A percentile compares a stretch with the other conserved stretches of the same genome.
phyloP scores from a whole-genome alignment of 2,113 vertebrate species.

The Malurus melanocephalus region DNA sequence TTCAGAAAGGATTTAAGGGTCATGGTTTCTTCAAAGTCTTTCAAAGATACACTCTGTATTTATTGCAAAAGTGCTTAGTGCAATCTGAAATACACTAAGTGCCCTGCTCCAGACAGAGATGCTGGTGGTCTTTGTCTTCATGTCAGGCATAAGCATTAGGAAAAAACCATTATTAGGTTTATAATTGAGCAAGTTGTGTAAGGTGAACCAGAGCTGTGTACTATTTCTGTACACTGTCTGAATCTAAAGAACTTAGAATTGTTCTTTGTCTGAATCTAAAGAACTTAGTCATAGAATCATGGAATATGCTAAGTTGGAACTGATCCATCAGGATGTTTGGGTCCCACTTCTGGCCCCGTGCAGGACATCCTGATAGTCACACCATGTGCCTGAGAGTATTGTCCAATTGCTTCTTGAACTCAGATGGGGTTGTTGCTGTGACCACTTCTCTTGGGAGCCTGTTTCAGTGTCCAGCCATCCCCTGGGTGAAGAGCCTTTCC shows the following conservation, averaged over 20 bases:
- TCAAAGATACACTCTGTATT: neutral
- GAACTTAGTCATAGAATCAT: neutral
- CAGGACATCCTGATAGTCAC: neutral
- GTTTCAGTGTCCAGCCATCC: neutral
- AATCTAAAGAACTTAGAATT: neutral
- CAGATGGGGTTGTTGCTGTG: neutral
- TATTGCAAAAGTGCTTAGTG: neutral
- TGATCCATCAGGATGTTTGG: neutral
- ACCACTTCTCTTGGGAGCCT: neutral
- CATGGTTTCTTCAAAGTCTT: neutral
- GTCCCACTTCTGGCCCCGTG: neutral
- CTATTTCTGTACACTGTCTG: neutral
- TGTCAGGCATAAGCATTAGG: neutral
- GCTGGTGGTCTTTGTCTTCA: neutral
- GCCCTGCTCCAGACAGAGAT: neutral
- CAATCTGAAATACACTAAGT: neutral
- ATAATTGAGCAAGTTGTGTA: neutral
- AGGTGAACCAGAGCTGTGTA: neutral
- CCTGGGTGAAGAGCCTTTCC: neutral
- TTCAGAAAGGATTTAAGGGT: neutral
- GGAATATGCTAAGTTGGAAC: neutral
- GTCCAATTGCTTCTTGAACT: neutral
- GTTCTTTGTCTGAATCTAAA: neutral
- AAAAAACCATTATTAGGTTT: neutral
- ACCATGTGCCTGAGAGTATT: neutral